phyloP scores from a whole-genome alignment of 2,113 vertebrate species.

The Zapornia atra region DNA sequence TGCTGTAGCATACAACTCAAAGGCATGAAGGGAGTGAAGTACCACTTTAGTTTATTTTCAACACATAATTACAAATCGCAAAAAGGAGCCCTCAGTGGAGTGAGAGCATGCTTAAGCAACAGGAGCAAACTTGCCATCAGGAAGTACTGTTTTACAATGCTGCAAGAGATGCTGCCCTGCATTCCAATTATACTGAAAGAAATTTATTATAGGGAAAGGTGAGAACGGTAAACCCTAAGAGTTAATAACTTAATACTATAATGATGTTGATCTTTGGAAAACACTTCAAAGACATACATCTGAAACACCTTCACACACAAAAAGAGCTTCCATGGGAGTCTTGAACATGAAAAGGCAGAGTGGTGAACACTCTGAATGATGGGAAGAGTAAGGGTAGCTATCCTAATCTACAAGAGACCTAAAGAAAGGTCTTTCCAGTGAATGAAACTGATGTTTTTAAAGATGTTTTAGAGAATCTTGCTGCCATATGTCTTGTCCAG shows the following conservation, averaged over 20 bases:
- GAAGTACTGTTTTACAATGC: neutral
- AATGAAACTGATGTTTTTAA: neutral
- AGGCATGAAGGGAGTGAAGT: conserved; percentile 28
- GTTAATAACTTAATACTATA: neutral
- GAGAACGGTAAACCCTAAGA: neutral
- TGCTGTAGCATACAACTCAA: conserved; percentile 13
- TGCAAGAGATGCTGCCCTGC: neutral
- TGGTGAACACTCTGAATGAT: neutral
- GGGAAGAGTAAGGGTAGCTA: neutral
- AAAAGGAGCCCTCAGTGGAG: neutral
- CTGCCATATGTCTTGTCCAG: neutral
- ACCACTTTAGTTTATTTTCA: conserved; percentile 45
- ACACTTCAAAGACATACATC: conserved; percentile 15
- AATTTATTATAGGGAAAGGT: conserved; percentile 11
- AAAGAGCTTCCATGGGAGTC: neutral
- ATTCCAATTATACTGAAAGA: neutral
- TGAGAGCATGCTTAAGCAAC: neutral
- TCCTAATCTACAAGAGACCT: neutral
- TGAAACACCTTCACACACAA: neutral
- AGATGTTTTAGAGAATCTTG: neutral
- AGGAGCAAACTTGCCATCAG: conserved; percentile 46
- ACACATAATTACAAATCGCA: conserved; percentile 41
- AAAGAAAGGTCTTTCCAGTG: neutral
- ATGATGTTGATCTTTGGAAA: conserved; percentile 30
- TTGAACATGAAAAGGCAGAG: neutral